Evolutionary conservation across 2,888 invertebrate genomes (phyloP), one percentile per base, ranked within the genome.

Genomic region (Caenorhabditis japonica): DNA sequence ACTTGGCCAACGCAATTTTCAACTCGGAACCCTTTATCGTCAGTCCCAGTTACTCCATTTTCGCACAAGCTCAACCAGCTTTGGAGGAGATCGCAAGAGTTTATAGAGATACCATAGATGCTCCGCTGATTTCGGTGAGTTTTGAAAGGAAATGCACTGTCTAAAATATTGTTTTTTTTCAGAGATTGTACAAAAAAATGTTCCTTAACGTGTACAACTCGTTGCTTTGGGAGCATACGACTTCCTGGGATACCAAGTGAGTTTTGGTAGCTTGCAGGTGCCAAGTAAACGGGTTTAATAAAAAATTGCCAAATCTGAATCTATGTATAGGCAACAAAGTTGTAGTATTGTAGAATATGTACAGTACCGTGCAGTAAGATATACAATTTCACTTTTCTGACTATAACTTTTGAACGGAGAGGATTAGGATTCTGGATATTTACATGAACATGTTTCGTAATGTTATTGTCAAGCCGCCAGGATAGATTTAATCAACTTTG

Each of bases 1-100:
- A 53, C 23, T 38, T 77, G 36, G 72, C 64, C 1, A 53, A 46
- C 0, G 53, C 52, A 12, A 62, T 71, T 33, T 74, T 74, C 74
- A 66, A 61, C 38, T 61, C 70, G 12, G n/a, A 13, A 3, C 15
- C 38, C 3, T 75, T 53, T 12, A 34, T 38, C 4, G 8, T 17
- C 10, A 30, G 3, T 4, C 70, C 70, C 17, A 64, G 64, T 55
- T 69, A 61, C n/a, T 49, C 64, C 15, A 59, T 60, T n/a, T 69
- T 49, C 19, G 70, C 68, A 5, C 51, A 56, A 43, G 70, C 60
- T 15, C 59, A 62, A 30, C 34, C 59, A n/a, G 46, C 49, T 12
- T 17, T 75, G 17, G 75, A 75, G 27, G 41, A 62, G 19, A 33
- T 75, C 25, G 38, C 64, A 3, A 43, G 34, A 15, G n/a, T 55